Conservation (phyloP, 2,888 invertebrate genomes). For the Philereme vetulata region DNA sequence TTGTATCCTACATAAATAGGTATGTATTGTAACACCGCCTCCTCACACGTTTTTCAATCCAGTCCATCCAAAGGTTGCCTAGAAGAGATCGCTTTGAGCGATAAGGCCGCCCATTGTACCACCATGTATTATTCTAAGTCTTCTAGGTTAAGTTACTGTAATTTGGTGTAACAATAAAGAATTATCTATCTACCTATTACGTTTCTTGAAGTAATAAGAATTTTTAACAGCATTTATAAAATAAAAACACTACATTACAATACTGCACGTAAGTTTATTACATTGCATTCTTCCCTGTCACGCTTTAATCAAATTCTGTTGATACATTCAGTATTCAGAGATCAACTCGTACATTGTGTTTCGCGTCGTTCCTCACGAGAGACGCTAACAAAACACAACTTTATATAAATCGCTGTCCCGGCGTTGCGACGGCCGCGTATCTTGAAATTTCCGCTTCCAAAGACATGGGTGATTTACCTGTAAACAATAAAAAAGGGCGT, state of each 20-base stretch:
- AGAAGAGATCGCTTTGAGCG: no score
- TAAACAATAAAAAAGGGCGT: conserved; percentile 77
- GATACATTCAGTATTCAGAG: conserved; percentile 24
- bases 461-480: conserved; percentile 78
- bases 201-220: neutral
- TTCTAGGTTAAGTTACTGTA: no score
- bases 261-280: conserved; percentile 33
- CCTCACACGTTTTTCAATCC: no score
- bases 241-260: conserved; percentile 31
- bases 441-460: conserved; percentile 59
- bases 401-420: conserved; percentile 42
- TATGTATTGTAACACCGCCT: no score
- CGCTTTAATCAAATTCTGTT: conserved; percentile 17
- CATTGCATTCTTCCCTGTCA: conserved; percentile 15
- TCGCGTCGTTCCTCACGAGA: conserved; percentile 25
- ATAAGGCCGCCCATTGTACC: no score
- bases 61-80: no score
- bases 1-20: no score
- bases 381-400: conserved; percentile 42
- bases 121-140: no score
- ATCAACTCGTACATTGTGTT: conserved; percentile 13
- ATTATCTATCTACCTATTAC: no score
- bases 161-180: no score
- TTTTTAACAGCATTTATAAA: conserved; percentile 3
- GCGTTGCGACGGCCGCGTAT: conserved; percentile 49